phyloP scores from a whole-genome alignment of 2,797 vertebrate genomes.

The Enteromius afrohamiltoni region DNA sequence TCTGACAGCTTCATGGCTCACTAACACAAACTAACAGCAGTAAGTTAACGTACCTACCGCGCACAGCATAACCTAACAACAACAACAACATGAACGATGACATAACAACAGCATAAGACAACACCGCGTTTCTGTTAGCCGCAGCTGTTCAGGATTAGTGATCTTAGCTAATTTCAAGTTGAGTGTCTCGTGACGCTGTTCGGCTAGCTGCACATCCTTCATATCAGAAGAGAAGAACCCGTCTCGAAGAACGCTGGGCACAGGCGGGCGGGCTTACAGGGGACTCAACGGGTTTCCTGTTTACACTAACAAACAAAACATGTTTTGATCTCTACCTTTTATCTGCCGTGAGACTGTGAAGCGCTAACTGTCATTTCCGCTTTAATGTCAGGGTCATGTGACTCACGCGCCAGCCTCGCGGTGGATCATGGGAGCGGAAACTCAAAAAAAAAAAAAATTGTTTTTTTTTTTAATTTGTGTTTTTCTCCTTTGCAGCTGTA shows the following conservation, averaged over 20 bases:
- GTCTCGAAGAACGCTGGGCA: no score
- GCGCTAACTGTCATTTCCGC: constrained; percentile 81
- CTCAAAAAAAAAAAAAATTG: no score
- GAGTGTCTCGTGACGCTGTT: background rate
- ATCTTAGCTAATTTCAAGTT: no score
- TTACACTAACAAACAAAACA: background rate
- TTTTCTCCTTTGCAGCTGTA: background rate
- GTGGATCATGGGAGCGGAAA: constrained; percentile 1
- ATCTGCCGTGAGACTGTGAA: constrained; percentile 68
- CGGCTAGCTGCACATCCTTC: background rate
- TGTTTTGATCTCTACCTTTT: constrained; percentile 64
- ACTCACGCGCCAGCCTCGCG: constrained; percentile 59
- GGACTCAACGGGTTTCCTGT: background rate
- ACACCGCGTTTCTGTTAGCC: no score
- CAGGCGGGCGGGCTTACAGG: no score
- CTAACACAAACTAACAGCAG: no score
- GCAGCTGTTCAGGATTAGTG: no score
- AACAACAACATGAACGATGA: no score
- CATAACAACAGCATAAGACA: no score
- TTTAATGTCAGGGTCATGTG: constrained; percentile 76
- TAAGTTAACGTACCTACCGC: no score
- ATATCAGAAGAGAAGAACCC: background rate
- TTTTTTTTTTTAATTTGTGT: background rate
- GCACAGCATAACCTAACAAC: no score
- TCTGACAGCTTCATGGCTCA: background rate